These are phyloP conservation scores for Acanthurus lineatus DNA, from an alignment of 2,797 vertebrate genomes.

Conservation along the genomic window DNA sequence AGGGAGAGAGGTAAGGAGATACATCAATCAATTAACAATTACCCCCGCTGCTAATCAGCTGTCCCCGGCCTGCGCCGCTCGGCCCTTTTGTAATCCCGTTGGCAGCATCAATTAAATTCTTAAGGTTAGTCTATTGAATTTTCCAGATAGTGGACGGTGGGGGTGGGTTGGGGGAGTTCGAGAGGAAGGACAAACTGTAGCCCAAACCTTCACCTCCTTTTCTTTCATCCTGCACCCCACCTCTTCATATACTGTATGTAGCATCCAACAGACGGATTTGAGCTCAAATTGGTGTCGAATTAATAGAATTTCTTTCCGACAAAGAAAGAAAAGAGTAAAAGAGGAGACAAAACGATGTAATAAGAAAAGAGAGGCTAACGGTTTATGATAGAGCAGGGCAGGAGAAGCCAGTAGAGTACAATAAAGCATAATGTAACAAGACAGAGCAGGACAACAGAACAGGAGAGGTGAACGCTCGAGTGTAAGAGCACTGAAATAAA, in stretches of 20 bases:
- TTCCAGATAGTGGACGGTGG: constrained; percentile 78
- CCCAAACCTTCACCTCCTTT: constrained; percentile 73
- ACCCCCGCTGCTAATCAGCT: constrained; percentile 88
- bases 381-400: constrained; percentile 19
- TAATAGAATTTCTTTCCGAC: constrained; percentile 15
- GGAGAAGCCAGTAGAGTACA: constrained; percentile 1
- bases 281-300: constrained; percentile 17
- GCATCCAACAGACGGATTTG: background rate
- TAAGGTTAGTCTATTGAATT: constrained; percentile 92
- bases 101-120: constrained; percentile 90
- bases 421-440: constrained; percentile 31
- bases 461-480: constrained; percentile 29
- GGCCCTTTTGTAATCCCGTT: constrained; percentile 84
- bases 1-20: constrained; percentile 84
- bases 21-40: constrained; percentile 91
- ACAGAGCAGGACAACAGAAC: constrained; percentile 33
- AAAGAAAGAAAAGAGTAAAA: background rate
- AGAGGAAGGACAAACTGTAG: constrained; percentile 82
- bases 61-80: constrained; percentile 81
- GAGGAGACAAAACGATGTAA: background rate
- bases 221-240: constrained; percentile 6
- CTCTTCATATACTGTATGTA: background rate
- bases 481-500: constrained; percentile 22
- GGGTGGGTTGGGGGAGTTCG: constrained; percentile 33
- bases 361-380: constrained; percentile 11